phyloP scores from a whole-genome alignment of 2,888 invertebrate species.

The Druceiella hillmani region DNA sequence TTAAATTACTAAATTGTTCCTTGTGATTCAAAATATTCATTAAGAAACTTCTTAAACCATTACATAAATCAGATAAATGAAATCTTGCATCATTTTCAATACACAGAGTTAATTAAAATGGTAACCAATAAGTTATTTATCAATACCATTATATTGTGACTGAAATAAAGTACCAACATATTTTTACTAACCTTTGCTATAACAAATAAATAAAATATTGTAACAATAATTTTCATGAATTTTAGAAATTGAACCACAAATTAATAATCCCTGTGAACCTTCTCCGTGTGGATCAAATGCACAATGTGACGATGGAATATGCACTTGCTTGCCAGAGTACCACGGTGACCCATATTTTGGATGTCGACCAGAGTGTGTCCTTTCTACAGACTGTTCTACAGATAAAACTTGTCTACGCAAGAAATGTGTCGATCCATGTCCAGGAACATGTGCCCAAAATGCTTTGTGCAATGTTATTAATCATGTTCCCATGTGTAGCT shows the following conservation, averaged over 20 bases:
- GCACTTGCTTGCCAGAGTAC: constrained; percentile 67
- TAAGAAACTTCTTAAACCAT: not conserved
- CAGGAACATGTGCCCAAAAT: constrained; percentile 62
- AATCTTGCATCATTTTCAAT: no score
- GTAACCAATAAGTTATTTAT: no score
- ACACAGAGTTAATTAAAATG: no score
- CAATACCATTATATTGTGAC: no score
- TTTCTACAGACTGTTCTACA: constrained; percentile 66
- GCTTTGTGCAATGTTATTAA: constrained; percentile 57
- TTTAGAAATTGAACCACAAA: no score
- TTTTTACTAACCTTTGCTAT: no score
- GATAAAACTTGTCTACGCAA: constrained; percentile 66
- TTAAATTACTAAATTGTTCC: constrained; percentile 16
- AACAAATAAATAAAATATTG: no score
- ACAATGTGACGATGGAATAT: constrained; percentile 60
- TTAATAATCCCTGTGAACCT: constrained; percentile 65
- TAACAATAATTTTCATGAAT: no score
- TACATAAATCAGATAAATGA: not conserved
- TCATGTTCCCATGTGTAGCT: constrained; percentile 64
- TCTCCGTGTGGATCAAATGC: constrained; percentile 65
- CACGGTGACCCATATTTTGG: constrained; percentile 69
- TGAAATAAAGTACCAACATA: no score
- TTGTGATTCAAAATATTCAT: constrained; percentile 34
- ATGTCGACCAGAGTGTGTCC: constrained; percentile 74
- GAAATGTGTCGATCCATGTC: constrained; percentile 72